phyloP scores from a whole-genome alignment of 2,797 vertebrate species.

The Rhincodon typus region DNA sequence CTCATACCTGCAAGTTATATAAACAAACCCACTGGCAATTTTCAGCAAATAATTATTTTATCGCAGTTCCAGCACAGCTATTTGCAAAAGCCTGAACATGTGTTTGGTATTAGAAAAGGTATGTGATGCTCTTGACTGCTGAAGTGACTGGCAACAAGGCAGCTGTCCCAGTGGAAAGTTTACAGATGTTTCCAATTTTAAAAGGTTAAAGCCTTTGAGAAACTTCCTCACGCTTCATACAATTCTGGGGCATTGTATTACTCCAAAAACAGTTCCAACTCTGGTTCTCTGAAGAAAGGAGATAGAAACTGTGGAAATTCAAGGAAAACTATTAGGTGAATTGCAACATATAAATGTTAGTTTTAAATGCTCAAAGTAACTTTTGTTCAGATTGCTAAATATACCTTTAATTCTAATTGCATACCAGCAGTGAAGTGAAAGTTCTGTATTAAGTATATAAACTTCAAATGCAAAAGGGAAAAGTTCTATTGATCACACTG shows the following conservation, averaged over 20 bases:
- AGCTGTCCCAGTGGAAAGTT: conserved; percentile 23
- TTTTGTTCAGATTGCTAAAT: not conserved
- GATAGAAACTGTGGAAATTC: not conserved
- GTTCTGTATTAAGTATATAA: not conserved
- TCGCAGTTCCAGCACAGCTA: not conserved
- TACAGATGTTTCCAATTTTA: conserved; percentile 35
- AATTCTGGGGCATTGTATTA: conserved; percentile 28
- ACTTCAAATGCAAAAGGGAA: not conserved
- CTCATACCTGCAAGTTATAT: conserved; percentile 25
- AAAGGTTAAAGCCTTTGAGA: conserved; percentile 33
- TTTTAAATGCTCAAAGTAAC: conserved; percentile 1
- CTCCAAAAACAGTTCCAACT: conserved; percentile 29
- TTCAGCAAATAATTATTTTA: conserved; percentile 23
- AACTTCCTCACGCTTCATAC: conserved; percentile 26
- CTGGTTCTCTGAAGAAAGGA: not conserved
- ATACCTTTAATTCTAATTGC: not conserved
- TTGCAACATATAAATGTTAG: not conserved
- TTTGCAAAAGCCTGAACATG: conserved; percentile 22
- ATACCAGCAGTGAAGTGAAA: not conserved
- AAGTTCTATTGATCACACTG: not conserved
- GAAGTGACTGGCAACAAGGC: too few species aligned
- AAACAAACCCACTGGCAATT: conserved; percentile 23
- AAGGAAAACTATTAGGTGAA: conserved; percentile 10
- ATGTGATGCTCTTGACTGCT: conserved; percentile 34
- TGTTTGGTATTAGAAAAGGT: conserved; percentile 36